Evolutionary conservation across 2,888 invertebrate species (phyloP).

Genomic region (Carabus problematicus): DNA sequence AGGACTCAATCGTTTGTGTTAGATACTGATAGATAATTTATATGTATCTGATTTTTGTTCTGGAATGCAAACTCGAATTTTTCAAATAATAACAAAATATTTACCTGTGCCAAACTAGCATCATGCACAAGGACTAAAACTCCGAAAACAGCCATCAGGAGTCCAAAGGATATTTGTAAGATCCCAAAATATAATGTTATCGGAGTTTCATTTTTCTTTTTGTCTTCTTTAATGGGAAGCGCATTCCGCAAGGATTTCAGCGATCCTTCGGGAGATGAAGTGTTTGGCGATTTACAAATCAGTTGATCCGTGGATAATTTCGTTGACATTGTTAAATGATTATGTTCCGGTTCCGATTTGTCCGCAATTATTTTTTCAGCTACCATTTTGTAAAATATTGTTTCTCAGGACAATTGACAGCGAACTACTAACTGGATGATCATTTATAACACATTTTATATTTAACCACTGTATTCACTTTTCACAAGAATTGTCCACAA

Average conservation of each 20-base stretch:
- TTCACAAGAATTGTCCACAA: too few relatives aligned
- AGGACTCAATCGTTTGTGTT: too few relatives aligned
- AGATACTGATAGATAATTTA: too few relatives aligned
- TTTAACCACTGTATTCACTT: too few relatives aligned
- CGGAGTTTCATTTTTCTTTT: constrained; percentile 28
- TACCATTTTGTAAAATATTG: constrained; percentile 34
- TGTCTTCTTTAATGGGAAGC: constrained; percentile 43
- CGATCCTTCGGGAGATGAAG: constrained; percentile 50
- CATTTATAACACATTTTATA: too few relatives aligned
- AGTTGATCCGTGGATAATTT: constrained; percentile 64
- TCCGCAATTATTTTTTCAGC: constrained; percentile 25
- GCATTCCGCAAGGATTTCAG: constrained; percentile 47
- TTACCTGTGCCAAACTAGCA: constrained; percentile 60
- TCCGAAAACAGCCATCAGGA: constrained; percentile 69
- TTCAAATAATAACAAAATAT: constrained; percentile 32
- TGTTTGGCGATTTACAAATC: constrained; percentile 64
- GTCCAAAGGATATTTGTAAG: constrained; percentile 69
- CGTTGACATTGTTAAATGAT: constrained; percentile 50
- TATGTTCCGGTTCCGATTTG: constrained; percentile 22
- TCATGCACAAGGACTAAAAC: constrained; percentile 69
- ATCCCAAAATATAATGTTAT: constrained; percentile 65
- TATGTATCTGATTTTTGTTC: too few relatives aligned
- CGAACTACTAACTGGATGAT: constrained; percentile 16
- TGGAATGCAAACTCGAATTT: too few relatives aligned
- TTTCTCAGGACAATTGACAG: constrained; percentile 3